phyloP scores from a whole-genome alignment of 2,113 vertebrate species.

The Hemiscyllium ocellatum region DNA sequence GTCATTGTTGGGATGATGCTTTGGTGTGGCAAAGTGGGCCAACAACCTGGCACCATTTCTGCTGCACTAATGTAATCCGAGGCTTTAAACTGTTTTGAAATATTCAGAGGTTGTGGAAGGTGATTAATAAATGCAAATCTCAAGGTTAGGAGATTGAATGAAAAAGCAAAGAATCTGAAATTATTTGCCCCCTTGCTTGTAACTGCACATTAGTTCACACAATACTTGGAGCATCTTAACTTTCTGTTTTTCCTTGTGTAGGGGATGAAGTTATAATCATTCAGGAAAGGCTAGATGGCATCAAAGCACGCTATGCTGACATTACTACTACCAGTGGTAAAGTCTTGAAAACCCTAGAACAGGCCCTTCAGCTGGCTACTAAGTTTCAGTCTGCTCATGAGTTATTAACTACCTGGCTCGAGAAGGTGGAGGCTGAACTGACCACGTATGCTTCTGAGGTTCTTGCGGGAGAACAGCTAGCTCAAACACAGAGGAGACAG shows the following conservation, averaged over 20 bases:
- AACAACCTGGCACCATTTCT: background rate
- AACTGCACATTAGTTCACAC: background rate
- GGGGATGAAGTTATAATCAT: slow-evolving; percentile 93
- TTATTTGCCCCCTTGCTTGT: background rate
- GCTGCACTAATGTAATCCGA: background rate
- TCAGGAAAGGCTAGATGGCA: slow-evolving; percentile 91
- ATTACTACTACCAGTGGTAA: slow-evolving; percentile 72
- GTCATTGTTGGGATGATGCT: background rate
- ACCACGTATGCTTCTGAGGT: slow-evolving; percentile 61
- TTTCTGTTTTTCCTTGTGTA: slow-evolving; percentile 52
- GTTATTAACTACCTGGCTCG: slow-evolving; percentile 74
- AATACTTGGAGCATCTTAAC: background rate
- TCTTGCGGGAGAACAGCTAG: slow-evolving; percentile 65
- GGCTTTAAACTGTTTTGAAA: background rate
- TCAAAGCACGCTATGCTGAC: slow-evolving; percentile 85
- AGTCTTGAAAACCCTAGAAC: slow-evolving; percentile 74
- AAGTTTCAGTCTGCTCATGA: slow-evolving; percentile 68
- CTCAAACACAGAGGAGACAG: slow-evolving; percentile 69
- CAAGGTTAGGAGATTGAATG: background rate
- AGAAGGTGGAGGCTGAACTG: slow-evolving; percentile 68
- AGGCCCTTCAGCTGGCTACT: slow-evolving; percentile 69
- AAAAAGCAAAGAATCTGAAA: background rate
- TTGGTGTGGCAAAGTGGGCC: background rate
- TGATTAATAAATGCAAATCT: background rate
- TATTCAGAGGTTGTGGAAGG: background rate